phyloP scores from a whole-genome alignment of 37 sponge, comb jelly and placozoan species.

The Hexactinellida sp. region DNA sequence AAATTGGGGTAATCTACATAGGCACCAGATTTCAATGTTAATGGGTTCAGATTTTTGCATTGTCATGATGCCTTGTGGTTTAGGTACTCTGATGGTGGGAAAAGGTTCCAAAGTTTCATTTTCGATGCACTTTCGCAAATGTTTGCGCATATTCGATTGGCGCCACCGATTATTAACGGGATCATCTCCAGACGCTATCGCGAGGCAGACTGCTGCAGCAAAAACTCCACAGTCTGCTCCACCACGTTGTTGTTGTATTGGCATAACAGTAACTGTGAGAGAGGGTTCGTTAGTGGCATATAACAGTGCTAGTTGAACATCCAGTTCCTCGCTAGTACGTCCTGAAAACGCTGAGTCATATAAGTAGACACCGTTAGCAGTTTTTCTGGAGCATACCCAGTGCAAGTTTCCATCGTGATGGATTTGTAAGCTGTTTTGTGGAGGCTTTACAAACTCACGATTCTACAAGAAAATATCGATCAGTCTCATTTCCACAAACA shows the following conservation, averaged over 20 bases:
- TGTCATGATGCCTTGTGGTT: too few species aligned
- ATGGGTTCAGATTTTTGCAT: neutral
- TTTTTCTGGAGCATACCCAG: neutral
- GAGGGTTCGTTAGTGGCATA: too few species aligned
- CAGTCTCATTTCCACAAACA: too few species aligned
- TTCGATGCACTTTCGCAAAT: neutral
- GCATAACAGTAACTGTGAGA: neutral
- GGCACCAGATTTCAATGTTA: neutral
- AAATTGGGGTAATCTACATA: neutral
- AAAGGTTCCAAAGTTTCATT: neutral
- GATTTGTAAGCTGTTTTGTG: neutral
- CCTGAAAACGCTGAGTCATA: too few species aligned
- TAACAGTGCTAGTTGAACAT: too few species aligned
- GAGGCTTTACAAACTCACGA: neutral
- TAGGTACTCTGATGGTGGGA: neutral
- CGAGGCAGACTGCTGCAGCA: neutral
- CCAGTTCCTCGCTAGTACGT: too few species aligned
- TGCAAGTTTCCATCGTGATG: too few species aligned
- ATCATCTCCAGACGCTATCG: neutral
- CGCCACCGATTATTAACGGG: neutral
- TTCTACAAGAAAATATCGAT: too few species aligned
- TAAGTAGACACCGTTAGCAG: neutral
- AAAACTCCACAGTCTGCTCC: conserved; percentile 20
- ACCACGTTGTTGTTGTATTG: conserved; percentile 8
- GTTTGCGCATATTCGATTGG: conserved; percentile 6